Base-by-base conservation (phyloP, 2,888 invertebrate species). In the Epirrita christyi region DNA sequence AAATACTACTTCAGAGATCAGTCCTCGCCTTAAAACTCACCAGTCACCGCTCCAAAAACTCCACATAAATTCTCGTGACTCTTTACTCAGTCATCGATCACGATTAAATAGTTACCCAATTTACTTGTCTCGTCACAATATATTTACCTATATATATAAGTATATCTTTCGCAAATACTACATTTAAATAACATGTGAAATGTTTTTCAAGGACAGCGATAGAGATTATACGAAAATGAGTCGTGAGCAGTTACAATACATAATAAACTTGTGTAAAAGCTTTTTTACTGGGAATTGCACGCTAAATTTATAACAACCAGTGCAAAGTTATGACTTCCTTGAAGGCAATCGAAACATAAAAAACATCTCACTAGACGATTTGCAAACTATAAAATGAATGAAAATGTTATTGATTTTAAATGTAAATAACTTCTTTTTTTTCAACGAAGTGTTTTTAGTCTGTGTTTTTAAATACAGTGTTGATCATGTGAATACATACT, bases 1-100 rank as follows among this genome's bases (percentile, higher is more conserved):
- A n/a, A n/a, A n/a, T n/a, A n/a, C n/a, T n/a, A n/a, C n/a, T n/a
- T n/a, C n/a, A n/a, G n/a, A n/a, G n/a, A n/a, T n/a, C n/a, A n/a
- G n/a, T n/a, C n/a, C n/a, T n/a, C n/a, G n/a, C n/a, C 2, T 21
- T 21, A 3, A 21, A 21, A 21, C 2, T 21, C 21, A 21, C 21
- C n/a, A n/a, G n/a, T n/a, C n/a, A 3, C 21, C 21, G 21, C 21
- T 21, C 21, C 21, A 21, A 21, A 21, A 21, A 21, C 21, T 21
- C 21, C 4, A 2, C 4, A 61, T 50, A 37, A 6, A 34, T 27
- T 28, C 40, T 62, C 65, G 60, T 69, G 57, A 67, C 56, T 45
- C 46, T 62, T 2, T 21, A 21, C 21, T n/a, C 66, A 72, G 71
- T 61, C 41, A 62, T 54, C 41, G 41, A 66, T 73, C 79, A 78